Conservation (phyloP, 2,113 vertebrate genomes). For the Sphaerodactylus townsendi region DNA sequence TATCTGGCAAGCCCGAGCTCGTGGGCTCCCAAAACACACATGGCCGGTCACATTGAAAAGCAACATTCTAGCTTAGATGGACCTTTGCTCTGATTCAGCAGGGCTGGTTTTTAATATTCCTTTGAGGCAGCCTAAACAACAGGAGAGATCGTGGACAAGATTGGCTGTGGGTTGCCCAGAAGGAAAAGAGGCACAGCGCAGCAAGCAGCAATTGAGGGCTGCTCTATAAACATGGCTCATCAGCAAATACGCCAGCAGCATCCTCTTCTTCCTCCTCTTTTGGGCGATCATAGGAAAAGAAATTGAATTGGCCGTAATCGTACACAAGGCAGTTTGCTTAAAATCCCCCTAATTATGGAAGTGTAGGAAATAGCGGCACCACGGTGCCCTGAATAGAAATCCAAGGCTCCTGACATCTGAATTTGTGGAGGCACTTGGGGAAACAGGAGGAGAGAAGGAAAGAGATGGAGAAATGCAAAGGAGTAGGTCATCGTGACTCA, state of each 20-base stretch:
- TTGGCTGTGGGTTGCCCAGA: neutral
- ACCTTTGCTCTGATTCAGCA: neutral
- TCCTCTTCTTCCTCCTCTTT: constrained; percentile 41
- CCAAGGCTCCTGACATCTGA: constrained; percentile 55
- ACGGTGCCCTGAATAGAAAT: constrained; percentile 62
- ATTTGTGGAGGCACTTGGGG: constrained; percentile 15
- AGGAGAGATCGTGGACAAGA: neutral
- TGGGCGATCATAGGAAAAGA: constrained; percentile 72
- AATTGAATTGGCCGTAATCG: constrained; percentile 74
- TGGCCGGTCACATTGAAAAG: too few relatives aligned
- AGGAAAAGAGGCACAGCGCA: accelerated
- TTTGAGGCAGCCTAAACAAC: constrained; percentile 16
- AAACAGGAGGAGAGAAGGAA: constrained; percentile 16
- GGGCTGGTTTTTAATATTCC: constrained; percentile 11
- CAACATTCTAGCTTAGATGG: neutral
- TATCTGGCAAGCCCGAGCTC: neutral
- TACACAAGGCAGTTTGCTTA: constrained; percentile 71
- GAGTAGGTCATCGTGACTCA: neutral
- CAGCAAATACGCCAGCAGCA: constrained; percentile 61
- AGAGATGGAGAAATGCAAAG: neutral
- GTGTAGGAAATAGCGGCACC: constrained; percentile 71
- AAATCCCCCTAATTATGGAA: constrained; percentile 77
- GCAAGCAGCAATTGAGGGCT: constrained; percentile 18
- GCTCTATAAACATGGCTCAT: constrained; percentile 45
- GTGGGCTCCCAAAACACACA: constrained; percentile 2